Evolutionary conservation across 1,140 invertebrate genomes (phyloP).

Genomic region (Drosophila pruinosa): DNA sequence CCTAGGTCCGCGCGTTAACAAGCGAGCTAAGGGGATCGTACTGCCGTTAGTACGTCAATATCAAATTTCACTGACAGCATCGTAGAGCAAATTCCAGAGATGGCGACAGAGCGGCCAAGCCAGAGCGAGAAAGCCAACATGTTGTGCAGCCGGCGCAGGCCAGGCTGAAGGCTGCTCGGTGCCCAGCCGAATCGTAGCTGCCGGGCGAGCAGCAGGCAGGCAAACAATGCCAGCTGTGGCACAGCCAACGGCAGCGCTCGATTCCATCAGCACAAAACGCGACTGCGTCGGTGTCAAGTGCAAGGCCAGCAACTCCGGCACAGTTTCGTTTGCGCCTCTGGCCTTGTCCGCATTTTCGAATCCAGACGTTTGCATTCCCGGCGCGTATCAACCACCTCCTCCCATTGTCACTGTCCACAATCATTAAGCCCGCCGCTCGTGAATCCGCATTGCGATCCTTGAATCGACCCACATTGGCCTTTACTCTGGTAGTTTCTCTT

Average conservation of each 20-base stretch:
- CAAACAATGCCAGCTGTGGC: slow-evolving; percentile 90
- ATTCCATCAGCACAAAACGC: slow-evolving; percentile 97
- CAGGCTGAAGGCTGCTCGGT: slow-evolving; percentile 85
- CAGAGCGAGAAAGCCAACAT: slow-evolving; percentile 93
- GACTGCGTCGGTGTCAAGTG: slow-evolving; percentile 94
- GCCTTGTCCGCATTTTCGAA: slow-evolving; percentile 88
- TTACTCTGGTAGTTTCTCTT: neutral
- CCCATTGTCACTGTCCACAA: neutral
- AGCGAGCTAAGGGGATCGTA: too few species aligned
- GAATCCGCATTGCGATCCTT: slow-evolving; percentile 40
- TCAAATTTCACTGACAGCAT: slow-evolving; percentile 81
- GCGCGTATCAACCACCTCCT: slow-evolving; percentile 1
- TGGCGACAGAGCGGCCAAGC: slow-evolving; percentile 88
- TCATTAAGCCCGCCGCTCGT: slow-evolving; percentile 31
- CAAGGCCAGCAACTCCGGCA: slow-evolving; percentile 86
- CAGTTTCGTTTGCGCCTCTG: slow-evolving; percentile 76
- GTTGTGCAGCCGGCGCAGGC: slow-evolving; percentile 90
- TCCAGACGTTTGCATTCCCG: slow-evolving; percentile 22
- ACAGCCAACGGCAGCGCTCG: slow-evolving; percentile 95
- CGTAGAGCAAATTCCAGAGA: slow-evolving; percentile 90
- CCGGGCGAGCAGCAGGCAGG: slow-evolving; percentile 87
- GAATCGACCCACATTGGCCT: slow-evolving; percentile 41
- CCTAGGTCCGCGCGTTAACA: too few species aligned
- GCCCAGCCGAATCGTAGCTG: slow-evolving; percentile 87
- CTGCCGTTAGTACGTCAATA: neutral